These are phyloP conservation scores for Asarcornis scutulata DNA, from an alignment of 2,113 vertebrate genomes.

Conservation along the genomic window DNA sequence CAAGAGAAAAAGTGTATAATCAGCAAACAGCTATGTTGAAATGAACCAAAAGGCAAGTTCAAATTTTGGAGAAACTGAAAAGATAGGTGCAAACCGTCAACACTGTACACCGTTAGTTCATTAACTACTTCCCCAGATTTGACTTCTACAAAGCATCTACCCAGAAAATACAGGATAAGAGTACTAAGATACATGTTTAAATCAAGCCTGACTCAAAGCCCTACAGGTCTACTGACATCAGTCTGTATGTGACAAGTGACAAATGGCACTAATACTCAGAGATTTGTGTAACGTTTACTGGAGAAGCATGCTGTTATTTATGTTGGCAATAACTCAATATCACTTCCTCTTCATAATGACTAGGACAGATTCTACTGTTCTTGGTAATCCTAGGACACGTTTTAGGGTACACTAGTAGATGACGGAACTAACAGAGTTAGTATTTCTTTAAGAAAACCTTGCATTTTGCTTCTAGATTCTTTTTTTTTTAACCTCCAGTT, in stretches of 20 bases:
- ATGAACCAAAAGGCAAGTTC: background rate
- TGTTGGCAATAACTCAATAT: background rate
- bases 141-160: background rate
- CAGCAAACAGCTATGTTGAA: background rate
- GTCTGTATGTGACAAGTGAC: background rate
- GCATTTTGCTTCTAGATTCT: background rate
- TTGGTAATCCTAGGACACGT: background rate
- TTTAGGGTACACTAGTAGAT: background rate
- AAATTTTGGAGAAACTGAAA: background rate
- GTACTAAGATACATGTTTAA: background rate
- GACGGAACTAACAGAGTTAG: background rate
- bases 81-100: background rate
- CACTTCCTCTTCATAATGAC: background rate
- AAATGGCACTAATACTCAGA: background rate
- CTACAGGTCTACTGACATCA: background rate
- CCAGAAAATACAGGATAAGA: background rate
- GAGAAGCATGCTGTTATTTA: background rate
- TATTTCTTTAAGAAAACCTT: background rate
- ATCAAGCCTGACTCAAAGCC: background rate
- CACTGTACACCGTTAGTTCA: background rate
- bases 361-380: background rate
- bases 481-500: background rate
- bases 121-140: background rate
- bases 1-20: background rate
- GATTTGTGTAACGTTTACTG: background rate